A percentile compares a stretch with the other conserved stretches of the same genome.
phyloP scores from a whole-genome alignment of 2,113 vertebrate species.

The Paedocypris sp. region DNA sequence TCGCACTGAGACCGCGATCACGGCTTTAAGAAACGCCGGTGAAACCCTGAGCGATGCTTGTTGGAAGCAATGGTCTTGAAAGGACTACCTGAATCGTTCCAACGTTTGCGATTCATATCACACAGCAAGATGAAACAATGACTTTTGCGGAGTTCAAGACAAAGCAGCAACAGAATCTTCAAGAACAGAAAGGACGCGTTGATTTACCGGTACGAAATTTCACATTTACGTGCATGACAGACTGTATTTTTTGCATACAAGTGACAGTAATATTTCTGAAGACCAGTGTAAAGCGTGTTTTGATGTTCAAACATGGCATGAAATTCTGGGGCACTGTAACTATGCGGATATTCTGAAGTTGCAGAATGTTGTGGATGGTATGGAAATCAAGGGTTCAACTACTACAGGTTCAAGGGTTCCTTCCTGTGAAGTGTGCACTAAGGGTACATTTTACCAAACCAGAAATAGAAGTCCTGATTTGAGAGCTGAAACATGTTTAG shows the following conservation, averaged over 20 bases:
- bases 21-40: neutral
- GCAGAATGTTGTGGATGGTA: neutral
- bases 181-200: neutral
- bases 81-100: neutral
- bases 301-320: slow-evolving; percentile 12
- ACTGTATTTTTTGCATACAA: neutral
- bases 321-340: slow-evolving; percentile 3
- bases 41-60: neutral
- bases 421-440: slow-evolving; percentile 4
- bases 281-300: slow-evolving; percentile 6
- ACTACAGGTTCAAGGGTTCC: neutral
- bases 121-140: neutral
- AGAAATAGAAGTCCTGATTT: neutral
- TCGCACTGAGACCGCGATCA: neutral
- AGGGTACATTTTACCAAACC: neutral
- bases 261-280: neutral
- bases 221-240: neutral
- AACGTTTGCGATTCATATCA: neutral
- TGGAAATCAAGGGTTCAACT: neutral
- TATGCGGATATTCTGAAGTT: slow-evolving; percentile 5
- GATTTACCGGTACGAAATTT: neutral
- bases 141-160: neutral
- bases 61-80: neutral
- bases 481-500: neutral
- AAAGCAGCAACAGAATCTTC: neutral